Percentiles rank a stretch among this genome's conserved stretches.
Conservation (phyloP, 2,113 vertebrate species). For the Cercocebus atys region DNA sequence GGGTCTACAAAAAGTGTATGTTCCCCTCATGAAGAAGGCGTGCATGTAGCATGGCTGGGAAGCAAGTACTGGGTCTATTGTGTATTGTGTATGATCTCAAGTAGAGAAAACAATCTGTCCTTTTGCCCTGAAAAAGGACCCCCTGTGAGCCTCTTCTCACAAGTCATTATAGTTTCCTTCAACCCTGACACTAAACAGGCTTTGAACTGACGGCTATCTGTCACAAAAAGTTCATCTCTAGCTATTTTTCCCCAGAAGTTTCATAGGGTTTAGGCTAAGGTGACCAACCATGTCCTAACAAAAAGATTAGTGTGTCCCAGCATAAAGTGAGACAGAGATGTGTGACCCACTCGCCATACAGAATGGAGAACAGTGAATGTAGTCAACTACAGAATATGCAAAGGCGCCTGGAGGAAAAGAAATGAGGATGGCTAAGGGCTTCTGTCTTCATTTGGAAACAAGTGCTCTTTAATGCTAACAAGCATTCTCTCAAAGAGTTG, state of each 20-base stretch:
- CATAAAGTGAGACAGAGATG: constrained; percentile 71
- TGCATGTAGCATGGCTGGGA: not conserved
- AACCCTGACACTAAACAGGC: constrained; percentile 56
- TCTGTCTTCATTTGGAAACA: constrained; percentile 65
- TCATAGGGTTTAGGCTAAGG: constrained; percentile 76
- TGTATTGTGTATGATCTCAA: not conserved
- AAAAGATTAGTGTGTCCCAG: constrained; percentile 81
- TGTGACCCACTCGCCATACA: constrained; percentile 76
- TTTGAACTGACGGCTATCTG: constrained; percentile 80
- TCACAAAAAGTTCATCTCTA: constrained; percentile 74
- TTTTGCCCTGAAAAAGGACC: constrained; percentile 20
- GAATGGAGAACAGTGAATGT: constrained; percentile 64
- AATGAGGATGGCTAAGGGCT: not conserved
- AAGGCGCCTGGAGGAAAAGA: constrained; percentile 54
- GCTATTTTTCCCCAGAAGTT: constrained; percentile 69
- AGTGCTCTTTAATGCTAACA: constrained; percentile 71
- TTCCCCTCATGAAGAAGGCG: constrained; percentile 38
- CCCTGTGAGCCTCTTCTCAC: constrained; percentile 39
- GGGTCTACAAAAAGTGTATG: not conserved
- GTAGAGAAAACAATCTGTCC: constrained; percentile 59
- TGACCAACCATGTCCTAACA: constrained; percentile 80
- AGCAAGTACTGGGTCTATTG: not conserved
- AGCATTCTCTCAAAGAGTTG: constrained; percentile 62
- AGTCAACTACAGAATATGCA: constrained; percentile 47
- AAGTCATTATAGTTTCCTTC: constrained; percentile 8